Evolutionary conservation across 2,888 invertebrate genomes (phyloP), one percentile per base, ranked within the genome.

Genomic region (Trissolcus brochymenae): DNA sequence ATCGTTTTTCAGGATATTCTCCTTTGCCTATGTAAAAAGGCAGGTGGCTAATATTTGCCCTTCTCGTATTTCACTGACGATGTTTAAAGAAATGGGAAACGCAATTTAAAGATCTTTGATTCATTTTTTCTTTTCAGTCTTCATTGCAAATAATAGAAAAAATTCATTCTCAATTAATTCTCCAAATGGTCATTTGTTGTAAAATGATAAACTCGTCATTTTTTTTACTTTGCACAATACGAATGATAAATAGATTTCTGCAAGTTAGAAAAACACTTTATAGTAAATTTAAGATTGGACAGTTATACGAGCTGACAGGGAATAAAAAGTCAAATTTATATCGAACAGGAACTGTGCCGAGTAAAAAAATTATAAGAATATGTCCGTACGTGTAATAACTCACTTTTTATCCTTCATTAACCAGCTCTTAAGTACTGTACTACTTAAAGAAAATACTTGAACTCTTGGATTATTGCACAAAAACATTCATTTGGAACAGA

Each of bases 41-140:
- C 75, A 76, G 75, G 75, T 76, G 75, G 70, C 51, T 64, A 59
- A 40, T 70, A 57, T 60, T 64, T 62, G n/a, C 62, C 14, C 53
- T 13, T 46, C 29, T 61, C 51, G 51, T 53, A 72, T 66, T 66
- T 73, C 59, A 35, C 35, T 6, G 59, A 43, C 59, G 46, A 41
- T 54, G 21, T 68, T 65, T 62, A 19, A 65, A 50, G 56, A 56
- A 65, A 43, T 6, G 1, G 11, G n/a, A 64, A 54, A 43, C 21
- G 9, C 35, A 46, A 46, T n/a, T 46, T n/a, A 0, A 16, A 16
- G 16, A 46, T 7, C 46, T 46, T 46, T n/a, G 46, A 46, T 46
- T 46, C 14, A 0, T 11, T 35, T 35, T 35, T 9, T 11, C 9
- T 11, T 35, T 11, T 35, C 6, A 0, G 1, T 35, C 35, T 9